phyloP scores from a whole-genome alignment of 2,888 invertebrate genomes.

The Tanytarsus gracilentus region DNA sequence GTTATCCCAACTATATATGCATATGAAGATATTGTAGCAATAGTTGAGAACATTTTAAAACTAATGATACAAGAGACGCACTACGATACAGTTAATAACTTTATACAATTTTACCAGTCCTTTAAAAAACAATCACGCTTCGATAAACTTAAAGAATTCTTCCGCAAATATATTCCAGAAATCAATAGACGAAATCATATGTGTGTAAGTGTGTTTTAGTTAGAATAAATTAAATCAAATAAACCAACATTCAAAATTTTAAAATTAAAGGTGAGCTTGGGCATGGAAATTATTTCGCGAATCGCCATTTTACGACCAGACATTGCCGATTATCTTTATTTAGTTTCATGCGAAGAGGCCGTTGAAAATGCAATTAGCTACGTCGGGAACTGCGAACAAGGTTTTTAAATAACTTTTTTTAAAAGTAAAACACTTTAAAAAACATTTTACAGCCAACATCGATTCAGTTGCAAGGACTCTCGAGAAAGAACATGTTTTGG shows the following conservation, averaged over 20 bases:
- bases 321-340: constrained; percentile 55
- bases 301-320: constrained; percentile 60
- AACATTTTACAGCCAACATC: constrained; percentile 44
- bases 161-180: constrained; percentile 66
- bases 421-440: constrained; percentile 33
- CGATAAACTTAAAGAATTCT: constrained; percentile 59
- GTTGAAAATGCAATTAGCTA: constrained; percentile 54
- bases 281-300: constrained; percentile 65
- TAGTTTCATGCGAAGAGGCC: constrained; percentile 84
- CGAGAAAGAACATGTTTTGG: constrained; percentile 83
- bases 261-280: no score
- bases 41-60: constrained; percentile 71
- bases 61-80: constrained; percentile 72
- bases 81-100: constrained; percentile 84
- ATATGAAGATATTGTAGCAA: constrained; percentile 71
- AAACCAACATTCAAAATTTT: no score
- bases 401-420: no score
- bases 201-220: no score
- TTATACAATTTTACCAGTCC: constrained; percentile 57
- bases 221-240: no score
- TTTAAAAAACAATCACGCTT: constrained; percentile 53
- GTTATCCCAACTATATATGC: constrained; percentile 40
- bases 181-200: constrained; percentile 73
- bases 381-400: constrained; percentile 47
- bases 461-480: constrained; percentile 43